These are phyloP conservation scores for Gila orcuttii DNA, from an alignment of 2,113 vertebrate genomes.

Conservation along the genomic window DNA sequence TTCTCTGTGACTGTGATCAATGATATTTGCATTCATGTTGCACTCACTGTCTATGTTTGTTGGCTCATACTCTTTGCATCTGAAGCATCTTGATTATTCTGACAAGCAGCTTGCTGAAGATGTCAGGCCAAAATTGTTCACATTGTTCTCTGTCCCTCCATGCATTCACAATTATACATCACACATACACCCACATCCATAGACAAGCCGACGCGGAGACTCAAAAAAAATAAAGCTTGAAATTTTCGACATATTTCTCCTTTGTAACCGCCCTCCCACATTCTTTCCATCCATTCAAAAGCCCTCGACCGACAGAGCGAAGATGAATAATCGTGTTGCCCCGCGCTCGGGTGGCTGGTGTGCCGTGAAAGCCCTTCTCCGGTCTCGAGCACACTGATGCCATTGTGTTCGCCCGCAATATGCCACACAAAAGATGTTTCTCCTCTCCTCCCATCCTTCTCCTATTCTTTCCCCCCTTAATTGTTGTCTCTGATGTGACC, in stretches of 20 bases:
- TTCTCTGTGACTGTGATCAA: neutral
- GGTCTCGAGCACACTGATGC: slow-evolving; percentile 5
- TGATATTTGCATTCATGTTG: slow-evolving; percentile 31
- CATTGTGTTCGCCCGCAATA: slow-evolving; percentile 34
- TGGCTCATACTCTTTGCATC: neutral
- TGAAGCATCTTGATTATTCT: slow-evolving; percentile 45
- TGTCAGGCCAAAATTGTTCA: slow-evolving; percentile 50
- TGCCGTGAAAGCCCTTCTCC: slow-evolving; percentile 6
- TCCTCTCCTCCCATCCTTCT: neutral
- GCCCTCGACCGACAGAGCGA: neutral
- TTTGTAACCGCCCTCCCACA: neutral
- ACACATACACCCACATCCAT: slow-evolving; percentile 35
- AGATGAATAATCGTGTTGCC: neutral
- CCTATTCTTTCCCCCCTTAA: slow-evolving; percentile 16
- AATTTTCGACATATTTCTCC: slow-evolving; percentile 57
- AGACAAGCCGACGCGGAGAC: slow-evolving; percentile 13
- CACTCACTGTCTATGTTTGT: neutral
- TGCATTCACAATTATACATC: slow-evolving; percentile 45
- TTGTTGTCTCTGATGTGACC: slow-evolving; percentile 39
- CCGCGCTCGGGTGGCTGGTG: neutral
- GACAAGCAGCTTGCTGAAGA: slow-evolving; percentile 26
- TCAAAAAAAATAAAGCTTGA: neutral
- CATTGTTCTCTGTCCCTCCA: slow-evolving; percentile 42
- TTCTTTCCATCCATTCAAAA: slow-evolving; percentile 9
- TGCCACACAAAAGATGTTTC: neutral